These are phyloP conservation scores for Cerastis rubricosa DNA, from an alignment of 2,888 invertebrate species.

Conservation along the genomic window DNA sequence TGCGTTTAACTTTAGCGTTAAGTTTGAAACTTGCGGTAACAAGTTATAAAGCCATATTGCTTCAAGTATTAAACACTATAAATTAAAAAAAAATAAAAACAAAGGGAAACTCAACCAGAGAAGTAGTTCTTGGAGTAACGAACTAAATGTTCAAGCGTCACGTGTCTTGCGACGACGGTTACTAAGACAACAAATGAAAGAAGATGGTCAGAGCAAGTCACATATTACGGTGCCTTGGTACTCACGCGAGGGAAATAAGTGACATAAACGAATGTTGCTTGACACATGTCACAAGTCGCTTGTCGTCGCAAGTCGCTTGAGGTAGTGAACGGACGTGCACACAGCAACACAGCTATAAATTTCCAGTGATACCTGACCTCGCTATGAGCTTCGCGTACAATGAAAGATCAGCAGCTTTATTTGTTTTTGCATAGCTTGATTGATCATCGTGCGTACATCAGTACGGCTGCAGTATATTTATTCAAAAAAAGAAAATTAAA, in stretches of 20 bases:
- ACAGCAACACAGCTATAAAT: too few species aligned
- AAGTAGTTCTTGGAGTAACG: neutral
- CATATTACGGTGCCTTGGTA: neutral
- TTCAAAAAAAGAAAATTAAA: neutral
- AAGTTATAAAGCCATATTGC: conserved; percentile 17
- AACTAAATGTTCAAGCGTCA: neutral
- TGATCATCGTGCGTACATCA: neutral
- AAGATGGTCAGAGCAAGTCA: neutral
- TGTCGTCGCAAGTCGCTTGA: neutral
- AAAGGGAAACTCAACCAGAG: neutral
- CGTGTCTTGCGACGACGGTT: neutral
- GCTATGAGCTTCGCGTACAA: too few species aligned
- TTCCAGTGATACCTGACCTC: too few species aligned
- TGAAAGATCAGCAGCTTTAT: too few species aligned
- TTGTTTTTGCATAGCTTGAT: too few species aligned
- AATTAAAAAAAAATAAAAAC: neutral
- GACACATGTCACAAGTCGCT: neutral
- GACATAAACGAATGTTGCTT: neutral
- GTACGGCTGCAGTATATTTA: neutral
- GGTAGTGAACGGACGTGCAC: neutral
- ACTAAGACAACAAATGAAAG: neutral
- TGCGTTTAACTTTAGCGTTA: conserved; percentile 17
- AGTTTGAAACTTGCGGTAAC: conserved; percentile 29
- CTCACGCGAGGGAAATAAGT: neutral
- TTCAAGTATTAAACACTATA: neutral